Evolutionary conservation across 2,797 vertebrate species (phyloP), one percentile per base, ranked within the genome.

Genomic region (Chelidonichthys spinosus): DNA sequence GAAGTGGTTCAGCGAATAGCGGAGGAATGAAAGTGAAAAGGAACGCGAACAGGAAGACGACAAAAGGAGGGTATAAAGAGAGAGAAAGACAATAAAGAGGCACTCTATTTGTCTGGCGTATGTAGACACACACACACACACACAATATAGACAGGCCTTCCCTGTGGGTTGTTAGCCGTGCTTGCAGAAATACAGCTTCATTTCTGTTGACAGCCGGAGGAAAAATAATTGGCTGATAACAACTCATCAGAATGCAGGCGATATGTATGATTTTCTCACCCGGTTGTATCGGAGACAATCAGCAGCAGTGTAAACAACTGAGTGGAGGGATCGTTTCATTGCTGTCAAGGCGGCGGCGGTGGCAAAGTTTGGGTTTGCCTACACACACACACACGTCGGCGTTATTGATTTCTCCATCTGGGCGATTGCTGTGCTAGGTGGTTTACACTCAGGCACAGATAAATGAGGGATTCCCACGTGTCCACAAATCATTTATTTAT

Each of bases 201-300:
- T 92, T 91, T 89, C 77, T 90, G 87, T 91, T 90, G 90, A 92
- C 90, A 90, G 86, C 71, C 79, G n/a, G 83, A 89, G 79, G 82
- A 82, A 90, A 46, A 90, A 92, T 93, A 93, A 93, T 93, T 91
- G 92, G 89, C 79, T 69, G 58, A 91, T 92, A 89, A 89, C 82
- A 87, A 83, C 85, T 90, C 82, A 91, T 92, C 88, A 90, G 84
- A 91, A 93, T 91, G 83, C 89, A 91, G 84, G 78, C 74, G 72
- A 90, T 86, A 88, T 83, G 86, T 89, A 88, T 87, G 85, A 89
- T 90, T 84, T 84, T 90, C 71, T 79, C 75, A 76, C 69, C 81
- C 74, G 62, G 83, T 90, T 85, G 83, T 85, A 85, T 90, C 89
- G 73, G 75, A 87, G 82, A 89, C 79, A 87, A 89, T 90, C 83